These are phyloP conservation scores for Plecotus auritus DNA, from an alignment of 2,113 vertebrate species.

Conservation along the genomic window DNA sequence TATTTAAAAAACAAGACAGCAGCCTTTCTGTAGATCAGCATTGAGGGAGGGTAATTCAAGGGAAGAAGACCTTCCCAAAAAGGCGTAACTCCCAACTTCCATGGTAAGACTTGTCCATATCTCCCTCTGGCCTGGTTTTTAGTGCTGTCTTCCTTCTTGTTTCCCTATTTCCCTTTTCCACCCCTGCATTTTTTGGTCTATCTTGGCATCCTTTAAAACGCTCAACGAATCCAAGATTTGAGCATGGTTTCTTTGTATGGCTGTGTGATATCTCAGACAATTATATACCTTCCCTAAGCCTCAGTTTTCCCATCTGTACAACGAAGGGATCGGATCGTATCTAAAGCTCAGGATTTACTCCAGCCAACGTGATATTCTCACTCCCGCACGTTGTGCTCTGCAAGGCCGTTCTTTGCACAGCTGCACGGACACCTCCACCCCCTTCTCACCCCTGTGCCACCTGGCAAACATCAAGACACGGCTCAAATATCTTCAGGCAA, in stretches of 20 bases:
- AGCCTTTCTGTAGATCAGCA: neutral
- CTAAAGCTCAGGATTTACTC: neutral
- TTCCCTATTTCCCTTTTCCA: neutral
- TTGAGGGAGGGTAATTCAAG: neutral
- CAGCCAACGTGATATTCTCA: neutral
- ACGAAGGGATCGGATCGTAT: neutral
- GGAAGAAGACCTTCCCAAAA: neutral
- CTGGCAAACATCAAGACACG: neutral
- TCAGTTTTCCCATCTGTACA: neutral
- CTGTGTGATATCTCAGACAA: neutral
- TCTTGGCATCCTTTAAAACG: neutral
- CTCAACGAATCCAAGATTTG: neutral
- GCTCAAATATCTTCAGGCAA: neutral
- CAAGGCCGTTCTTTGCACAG: neutral
- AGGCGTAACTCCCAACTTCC: neutral
- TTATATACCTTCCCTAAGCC: neutral
- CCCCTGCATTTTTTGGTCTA: neutral
- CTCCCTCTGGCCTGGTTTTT: neutral
- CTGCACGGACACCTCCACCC: neutral
- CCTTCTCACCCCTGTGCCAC: neutral
- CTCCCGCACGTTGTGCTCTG: neutral
- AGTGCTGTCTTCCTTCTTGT: neutral
- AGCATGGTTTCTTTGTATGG: neutral
- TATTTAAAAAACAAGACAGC: neutral
- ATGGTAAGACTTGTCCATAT: neutral